Conservation (phyloP, 2,113 vertebrate species). For the Podarcis muralis region DNA sequence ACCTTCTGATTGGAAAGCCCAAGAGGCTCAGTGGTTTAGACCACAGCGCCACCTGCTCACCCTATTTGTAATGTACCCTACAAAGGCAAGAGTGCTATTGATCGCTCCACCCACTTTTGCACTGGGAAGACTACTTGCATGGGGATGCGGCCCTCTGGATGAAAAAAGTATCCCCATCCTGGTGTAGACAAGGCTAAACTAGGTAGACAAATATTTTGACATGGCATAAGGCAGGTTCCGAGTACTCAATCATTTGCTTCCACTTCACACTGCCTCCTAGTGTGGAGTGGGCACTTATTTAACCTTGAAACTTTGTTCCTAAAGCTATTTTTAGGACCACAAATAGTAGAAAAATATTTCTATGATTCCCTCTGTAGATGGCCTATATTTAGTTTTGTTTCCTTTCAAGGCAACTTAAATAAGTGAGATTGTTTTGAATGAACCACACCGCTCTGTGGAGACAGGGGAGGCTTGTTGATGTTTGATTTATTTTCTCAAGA, state of each 20-base stretch:
- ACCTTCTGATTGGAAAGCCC: too few species aligned
- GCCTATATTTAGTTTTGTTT: neutral
- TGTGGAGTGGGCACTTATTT: neutral
- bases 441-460: neutral
- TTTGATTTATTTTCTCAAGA: conserved; percentile 40
- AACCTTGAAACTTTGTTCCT: neutral
- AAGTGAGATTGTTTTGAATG: neutral
- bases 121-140: too few species aligned
- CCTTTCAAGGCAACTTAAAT: conserved; percentile 6
- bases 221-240: neutral
- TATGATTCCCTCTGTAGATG: neutral
- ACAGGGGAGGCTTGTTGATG: conserved; percentile 14
- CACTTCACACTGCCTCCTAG: neutral
- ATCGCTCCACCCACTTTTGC: too few species aligned
- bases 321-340: neutral
- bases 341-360: neutral
- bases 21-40: too few species aligned
- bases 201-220: neutral
- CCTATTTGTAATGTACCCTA: too few species aligned
- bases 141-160: too few species aligned
- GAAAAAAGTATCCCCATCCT: too few species aligned
- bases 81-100: too few species aligned
- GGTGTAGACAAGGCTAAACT: too few species aligned
- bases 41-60: too few species aligned
- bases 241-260: neutral